Evolutionary conservation across 2,113 vertebrate species (phyloP).

Genomic region (Chaetops frenatus): DNA sequence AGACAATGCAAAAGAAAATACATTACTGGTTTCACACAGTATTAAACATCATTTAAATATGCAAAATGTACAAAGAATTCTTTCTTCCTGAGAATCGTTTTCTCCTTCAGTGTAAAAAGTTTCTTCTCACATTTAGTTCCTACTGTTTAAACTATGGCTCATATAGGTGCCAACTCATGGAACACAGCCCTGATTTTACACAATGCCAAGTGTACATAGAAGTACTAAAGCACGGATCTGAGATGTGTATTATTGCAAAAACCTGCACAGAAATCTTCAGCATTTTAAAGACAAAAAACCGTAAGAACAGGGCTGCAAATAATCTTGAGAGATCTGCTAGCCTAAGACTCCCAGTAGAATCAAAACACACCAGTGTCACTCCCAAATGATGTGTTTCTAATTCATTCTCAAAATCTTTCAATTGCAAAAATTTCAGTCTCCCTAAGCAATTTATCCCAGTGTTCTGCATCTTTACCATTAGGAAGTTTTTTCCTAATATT

Average conservation of each 20-base stretch:
- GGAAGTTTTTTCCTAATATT: background rate
- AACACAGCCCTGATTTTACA: background rate
- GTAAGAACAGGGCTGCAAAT: background rate
- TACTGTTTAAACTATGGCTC: background rate
- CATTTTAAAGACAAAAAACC: background rate
- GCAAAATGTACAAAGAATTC: background rate
- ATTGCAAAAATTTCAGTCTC: background rate
- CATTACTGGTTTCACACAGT: background rate
- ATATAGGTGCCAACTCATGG: rapidly evolving
- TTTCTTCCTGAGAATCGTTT: background rate
- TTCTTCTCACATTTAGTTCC: background rate
- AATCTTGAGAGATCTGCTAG: background rate
- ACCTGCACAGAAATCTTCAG: background rate
- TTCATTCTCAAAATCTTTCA: background rate
- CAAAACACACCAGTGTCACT: background rate
- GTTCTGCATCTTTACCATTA: background rate
- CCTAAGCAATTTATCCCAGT: background rate
- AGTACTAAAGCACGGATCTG: background rate
- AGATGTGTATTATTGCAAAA: background rate
- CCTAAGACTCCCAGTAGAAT: background rate
- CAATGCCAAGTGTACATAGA: rapidly evolving
- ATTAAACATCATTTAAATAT: background rate
- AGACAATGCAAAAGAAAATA: background rate
- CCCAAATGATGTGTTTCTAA: background rate
- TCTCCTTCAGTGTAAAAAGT: background rate